Evolutionary conservation across 2,888 invertebrate genomes (phyloP).

Genomic region (Drosophila atripex): DNA sequence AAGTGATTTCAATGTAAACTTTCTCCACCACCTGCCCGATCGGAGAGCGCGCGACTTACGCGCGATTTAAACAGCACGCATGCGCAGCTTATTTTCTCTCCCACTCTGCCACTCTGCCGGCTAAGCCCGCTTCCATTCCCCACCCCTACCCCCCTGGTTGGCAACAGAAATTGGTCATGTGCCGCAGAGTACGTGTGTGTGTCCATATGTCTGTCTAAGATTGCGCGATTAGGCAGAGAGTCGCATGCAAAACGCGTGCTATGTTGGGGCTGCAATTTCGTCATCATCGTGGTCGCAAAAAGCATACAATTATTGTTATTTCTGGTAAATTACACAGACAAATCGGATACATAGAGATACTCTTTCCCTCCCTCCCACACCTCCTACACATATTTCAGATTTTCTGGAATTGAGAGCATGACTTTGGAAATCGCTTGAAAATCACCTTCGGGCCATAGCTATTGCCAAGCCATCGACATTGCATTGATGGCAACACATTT

Average conservation of each 20-base stretch:
- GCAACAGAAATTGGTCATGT: conserved; percentile 42
- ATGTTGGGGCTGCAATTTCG: conserved; percentile 67
- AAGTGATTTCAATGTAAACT: conserved; percentile 76
- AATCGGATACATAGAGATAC: conserved; percentile 19
- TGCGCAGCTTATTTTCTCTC: conserved; percentile 19
- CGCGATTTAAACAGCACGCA: conserved; percentile 56
- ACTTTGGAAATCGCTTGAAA: conserved; percentile 21
- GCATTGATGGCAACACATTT: conserved; percentile 46
- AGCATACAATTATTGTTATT: conserved; percentile 38
- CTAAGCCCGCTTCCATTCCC: no score
- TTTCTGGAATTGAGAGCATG: conserved; percentile 42
- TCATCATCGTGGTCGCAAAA: conserved; percentile 47
- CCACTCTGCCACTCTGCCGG: not conserved
- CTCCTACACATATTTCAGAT: not conserved
- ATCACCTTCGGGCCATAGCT: conserved; percentile 30
- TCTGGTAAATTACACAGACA: conserved; percentile 41
- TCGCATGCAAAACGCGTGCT: conserved; percentile 75
- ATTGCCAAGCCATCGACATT: conserved; percentile 42
- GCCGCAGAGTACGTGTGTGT: conserved; percentile 24
- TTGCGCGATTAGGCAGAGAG: conserved; percentile 61
- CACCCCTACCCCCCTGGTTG: not conserved
- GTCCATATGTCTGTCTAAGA: conserved; percentile 38
- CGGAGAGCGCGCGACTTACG: conserved; percentile 43
- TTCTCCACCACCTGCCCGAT: conserved; percentile 75
- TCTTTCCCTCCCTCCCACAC: not conserved